Evolutionary conservation across 2,113 vertebrate species (phyloP).

Genomic region (Alosa alosa): DNA sequence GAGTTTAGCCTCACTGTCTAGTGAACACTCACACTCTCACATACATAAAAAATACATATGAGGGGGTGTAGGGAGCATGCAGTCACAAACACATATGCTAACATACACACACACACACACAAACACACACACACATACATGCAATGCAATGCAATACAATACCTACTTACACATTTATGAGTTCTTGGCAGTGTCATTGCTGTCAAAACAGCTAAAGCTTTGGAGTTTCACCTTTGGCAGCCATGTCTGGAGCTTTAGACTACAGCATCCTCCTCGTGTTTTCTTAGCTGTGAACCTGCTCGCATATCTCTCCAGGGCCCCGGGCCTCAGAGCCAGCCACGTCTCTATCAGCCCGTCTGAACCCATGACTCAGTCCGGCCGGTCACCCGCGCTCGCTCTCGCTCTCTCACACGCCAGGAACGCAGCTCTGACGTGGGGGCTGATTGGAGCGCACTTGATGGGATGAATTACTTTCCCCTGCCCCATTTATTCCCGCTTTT

Average conservation of each 20-base stretch:
- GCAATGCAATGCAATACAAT: background rate
- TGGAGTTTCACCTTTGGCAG: background rate
- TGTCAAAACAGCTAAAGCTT: constrained; percentile 28
- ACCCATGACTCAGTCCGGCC: background rate
- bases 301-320: background rate
- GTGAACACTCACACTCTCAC: too few relatives aligned
- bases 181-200: background rate
- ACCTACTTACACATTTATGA: background rate
- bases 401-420: background rate
- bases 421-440: background rate
- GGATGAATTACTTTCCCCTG: constrained; percentile 10
- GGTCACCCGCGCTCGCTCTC: background rate
- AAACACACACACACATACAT: background rate
- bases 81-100: background rate
- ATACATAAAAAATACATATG: too few relatives aligned
- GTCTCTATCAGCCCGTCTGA: background rate
- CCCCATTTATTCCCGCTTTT: background rate
- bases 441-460: constrained; percentile 2
- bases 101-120: background rate
- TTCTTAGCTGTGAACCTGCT: constrained; percentile 4
- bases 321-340: background rate
- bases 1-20: too few relatives aligned
- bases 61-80: background rate
- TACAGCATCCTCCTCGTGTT: constrained; percentile 1
- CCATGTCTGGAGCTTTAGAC: background rate